A percentile compares a stretch with the other conserved stretches of the same genome.
Evolutionary conservation across 2,888 invertebrate genomes (phyloP).

Genomic region (Enchytraeus crypticus): DNA sequence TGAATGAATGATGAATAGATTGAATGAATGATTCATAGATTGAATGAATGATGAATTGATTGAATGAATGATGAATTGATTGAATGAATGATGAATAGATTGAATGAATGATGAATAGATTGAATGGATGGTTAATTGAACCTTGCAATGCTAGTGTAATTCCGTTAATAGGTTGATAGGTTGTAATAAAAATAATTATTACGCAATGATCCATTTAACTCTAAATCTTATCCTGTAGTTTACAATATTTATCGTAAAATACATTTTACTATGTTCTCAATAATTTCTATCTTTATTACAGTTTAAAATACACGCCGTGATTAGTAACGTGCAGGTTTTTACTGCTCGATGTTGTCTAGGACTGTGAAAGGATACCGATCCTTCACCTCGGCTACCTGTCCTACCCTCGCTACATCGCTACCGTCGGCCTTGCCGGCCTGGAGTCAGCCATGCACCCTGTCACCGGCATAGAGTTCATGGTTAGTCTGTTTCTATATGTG

Average conservation of each 20-base stretch:
- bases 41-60: background rate
- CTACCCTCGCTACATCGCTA: constrained; percentile 77
- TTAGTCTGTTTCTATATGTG: constrained; percentile 27
- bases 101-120: background rate
- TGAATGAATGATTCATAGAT: background rate
- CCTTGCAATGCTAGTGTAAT: no score
- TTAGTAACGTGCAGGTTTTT: no score
- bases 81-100: background rate
- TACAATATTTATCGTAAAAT: no score
- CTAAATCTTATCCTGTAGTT: no score
- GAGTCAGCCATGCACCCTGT: constrained; percentile 58
- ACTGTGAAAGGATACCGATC: constrained; percentile 77
- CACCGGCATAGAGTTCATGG: constrained; percentile 58
- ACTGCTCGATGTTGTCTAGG: constrained; percentile 50
- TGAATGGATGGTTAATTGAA: background rate
- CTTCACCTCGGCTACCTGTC: constrained; percentile 81
- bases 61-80: background rate
- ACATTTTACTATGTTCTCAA: no score
- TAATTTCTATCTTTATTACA: no score
- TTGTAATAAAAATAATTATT: no score
- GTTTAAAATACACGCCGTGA: no score
- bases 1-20: background rate
- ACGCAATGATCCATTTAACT: no score
- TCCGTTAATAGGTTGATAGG: no score
- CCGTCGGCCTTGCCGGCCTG: constrained; percentile 72